phyloP scores from a whole-genome alignment of 2,113 vertebrate genomes.

The Aramus guarauna region DNA sequence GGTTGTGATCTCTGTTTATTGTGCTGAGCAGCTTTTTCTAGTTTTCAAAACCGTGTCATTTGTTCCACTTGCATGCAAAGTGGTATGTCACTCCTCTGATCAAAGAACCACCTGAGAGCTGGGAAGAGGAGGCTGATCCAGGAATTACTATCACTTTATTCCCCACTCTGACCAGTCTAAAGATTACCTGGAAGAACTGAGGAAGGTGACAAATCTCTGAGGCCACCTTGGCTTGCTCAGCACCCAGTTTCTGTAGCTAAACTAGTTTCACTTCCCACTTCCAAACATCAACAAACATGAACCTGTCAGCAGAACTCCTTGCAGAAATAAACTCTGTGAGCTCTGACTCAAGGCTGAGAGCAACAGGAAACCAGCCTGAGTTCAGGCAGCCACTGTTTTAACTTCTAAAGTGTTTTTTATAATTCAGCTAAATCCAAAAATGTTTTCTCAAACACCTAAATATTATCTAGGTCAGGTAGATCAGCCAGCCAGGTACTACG shows the following conservation, averaged over 20 bases:
- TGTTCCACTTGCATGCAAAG: not conserved
- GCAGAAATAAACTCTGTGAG: not conserved
- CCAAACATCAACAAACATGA: not conserved
- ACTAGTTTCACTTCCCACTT: slow-evolving; percentile 17
- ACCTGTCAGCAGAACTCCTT: not conserved
- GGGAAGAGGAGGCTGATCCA: not conserved
- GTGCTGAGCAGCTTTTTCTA: not conserved
- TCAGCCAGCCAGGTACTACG: not conserved
- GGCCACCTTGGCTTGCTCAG: not conserved
- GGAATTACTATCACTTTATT: not conserved
- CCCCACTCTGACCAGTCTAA: not conserved
- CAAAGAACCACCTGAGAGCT: not conserved
- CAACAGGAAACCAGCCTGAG: not conserved
- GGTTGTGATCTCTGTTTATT: not conserved
- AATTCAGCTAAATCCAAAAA: rapidly evolving
- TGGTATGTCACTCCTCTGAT: not conserved
- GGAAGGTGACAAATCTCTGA: not conserved
- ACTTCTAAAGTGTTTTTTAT: not conserved
- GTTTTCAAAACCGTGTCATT: not conserved
- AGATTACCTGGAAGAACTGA: not conserved
- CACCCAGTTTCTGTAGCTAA: not conserved
- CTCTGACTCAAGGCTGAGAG: not conserved
- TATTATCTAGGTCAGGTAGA: rapidly evolving
- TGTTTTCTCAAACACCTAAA: not conserved
- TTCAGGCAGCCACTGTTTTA: not conserved